Conservation (phyloP, 2,888 invertebrate genomes). For the Eilema griseolum region DNA sequence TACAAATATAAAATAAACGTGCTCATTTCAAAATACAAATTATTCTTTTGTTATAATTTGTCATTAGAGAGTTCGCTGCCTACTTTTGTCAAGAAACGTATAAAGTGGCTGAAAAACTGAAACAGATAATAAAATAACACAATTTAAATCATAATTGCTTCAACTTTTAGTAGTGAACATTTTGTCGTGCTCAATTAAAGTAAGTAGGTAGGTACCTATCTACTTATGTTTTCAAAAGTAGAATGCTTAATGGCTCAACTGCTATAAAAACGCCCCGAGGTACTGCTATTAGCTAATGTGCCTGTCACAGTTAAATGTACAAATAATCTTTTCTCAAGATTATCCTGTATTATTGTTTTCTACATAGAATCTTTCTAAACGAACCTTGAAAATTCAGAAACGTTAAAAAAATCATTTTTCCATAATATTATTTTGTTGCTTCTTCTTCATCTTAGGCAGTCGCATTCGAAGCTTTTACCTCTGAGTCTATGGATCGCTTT, state of each 20-base stretch:
- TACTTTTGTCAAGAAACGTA: too few species aligned
- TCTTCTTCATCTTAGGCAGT: too few species aligned
- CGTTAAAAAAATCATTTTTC: background rate
- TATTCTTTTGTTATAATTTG: background rate
- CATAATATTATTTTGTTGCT: too few species aligned
- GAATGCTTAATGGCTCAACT: background rate
- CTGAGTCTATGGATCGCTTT: too few species aligned
- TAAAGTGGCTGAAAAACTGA: background rate
- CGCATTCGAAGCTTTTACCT: too few species aligned
- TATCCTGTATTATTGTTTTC: background rate
- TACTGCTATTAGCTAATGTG: background rate
- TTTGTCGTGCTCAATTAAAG: background rate
- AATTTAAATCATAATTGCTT: background rate
- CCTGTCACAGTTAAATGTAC: background rate
- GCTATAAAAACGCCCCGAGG: background rate
- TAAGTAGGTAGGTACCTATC: too few species aligned
- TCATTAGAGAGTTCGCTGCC: background rate
- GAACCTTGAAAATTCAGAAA: background rate
- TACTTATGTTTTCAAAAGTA: background rate
- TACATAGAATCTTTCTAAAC: background rate
- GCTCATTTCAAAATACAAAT: background rate
- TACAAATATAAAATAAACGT: too few species aligned
- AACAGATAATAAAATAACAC: background rate
- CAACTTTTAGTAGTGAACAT: background rate
- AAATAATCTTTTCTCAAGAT: background rate